Evolutionary conservation across 1,140 invertebrate genomes (phyloP).

Genomic region (Lamellibrachia luymesi): DNA sequence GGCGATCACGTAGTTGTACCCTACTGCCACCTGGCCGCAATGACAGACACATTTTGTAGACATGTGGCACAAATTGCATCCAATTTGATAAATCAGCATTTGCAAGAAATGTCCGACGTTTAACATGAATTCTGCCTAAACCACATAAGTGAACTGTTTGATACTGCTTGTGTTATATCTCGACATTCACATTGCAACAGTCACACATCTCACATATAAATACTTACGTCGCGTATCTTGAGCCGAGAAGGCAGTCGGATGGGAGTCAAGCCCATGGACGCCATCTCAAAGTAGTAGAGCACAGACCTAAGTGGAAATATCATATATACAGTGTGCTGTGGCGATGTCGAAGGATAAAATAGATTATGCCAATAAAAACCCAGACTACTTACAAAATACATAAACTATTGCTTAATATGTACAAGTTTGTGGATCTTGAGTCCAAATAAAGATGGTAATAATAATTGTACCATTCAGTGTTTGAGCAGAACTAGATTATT

Average conservation of each 20-base stretch:
- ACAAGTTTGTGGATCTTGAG: too few species aligned
- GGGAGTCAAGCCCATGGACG: constrained; percentile 49
- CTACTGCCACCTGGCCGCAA: constrained; percentile 61
- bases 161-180: background rate
- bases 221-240: constrained; percentile 57
- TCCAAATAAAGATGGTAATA: too few species aligned
- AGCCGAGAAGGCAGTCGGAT: constrained; percentile 56
- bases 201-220: background rate
- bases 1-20: constrained; percentile 69
- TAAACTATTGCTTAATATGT: too few species aligned
- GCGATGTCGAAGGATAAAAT: too few species aligned
- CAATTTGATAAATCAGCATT: background rate
- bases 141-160: background rate
- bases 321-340: background rate
- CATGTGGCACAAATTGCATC: too few species aligned
- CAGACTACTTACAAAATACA: too few species aligned
- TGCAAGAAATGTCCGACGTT: too few species aligned
- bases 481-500: too few species aligned
- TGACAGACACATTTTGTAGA: background rate
- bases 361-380: too few species aligned
- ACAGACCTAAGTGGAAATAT: constrained; percentile 46
- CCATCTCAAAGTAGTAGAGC: constrained; percentile 57
- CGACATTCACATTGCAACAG: background rate
- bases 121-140: too few species aligned
- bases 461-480: too few species aligned